Evolutionary conservation across 2,113 vertebrate species (phyloP), one percentile per base, ranked within the genome.

Genomic region (Campylomormyrus numenius): DNA sequence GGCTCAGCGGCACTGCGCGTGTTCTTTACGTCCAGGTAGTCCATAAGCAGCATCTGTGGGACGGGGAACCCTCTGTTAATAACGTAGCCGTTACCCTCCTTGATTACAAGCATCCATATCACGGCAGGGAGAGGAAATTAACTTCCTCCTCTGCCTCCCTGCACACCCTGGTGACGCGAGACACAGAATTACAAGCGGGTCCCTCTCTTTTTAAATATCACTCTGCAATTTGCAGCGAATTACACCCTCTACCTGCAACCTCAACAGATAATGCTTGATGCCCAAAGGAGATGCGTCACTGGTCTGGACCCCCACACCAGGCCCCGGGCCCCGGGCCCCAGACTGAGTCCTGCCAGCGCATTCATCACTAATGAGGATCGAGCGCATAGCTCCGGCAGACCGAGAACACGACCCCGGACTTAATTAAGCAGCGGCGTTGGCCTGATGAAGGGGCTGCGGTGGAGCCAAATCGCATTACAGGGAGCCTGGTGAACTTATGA

Each of bases 11-110:
- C 96, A 0, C 98, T 94, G 46, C 97, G 97, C 0, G 97, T 98
- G 95, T 99, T 99, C 95, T 99, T 99, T 96, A 99, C 98, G 88
- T 99, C 98, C 95, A 99, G 96, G 87, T 99, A 99, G 90, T 99
- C 98, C 0, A 98, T 99, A 50, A 99, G 96, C 93, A 99, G 94
- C 93, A 99, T 96, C 98, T 99, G 87, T 0, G 77, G 4, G 35
- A 35, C 74, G 52, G 91, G 7, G 39, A 58, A 8, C 27, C 89
- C 9, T 1, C 80, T 0, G 31, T 7, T 80, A 31, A 80, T 80
- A 80, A 80, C 74, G 1, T 1, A 77, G 70, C 70, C 70, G 31
- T 77, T 77, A 39, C 31, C 27, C 15, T 19, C 31, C 27, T 3
- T 77, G 70, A 77, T 77, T 77, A 39, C 1, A 17, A 80, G 31